Evolutionary conservation across 2,797 vertebrate species (phyloP).

Genomic region (Etheostoma nigrum): DNA sequence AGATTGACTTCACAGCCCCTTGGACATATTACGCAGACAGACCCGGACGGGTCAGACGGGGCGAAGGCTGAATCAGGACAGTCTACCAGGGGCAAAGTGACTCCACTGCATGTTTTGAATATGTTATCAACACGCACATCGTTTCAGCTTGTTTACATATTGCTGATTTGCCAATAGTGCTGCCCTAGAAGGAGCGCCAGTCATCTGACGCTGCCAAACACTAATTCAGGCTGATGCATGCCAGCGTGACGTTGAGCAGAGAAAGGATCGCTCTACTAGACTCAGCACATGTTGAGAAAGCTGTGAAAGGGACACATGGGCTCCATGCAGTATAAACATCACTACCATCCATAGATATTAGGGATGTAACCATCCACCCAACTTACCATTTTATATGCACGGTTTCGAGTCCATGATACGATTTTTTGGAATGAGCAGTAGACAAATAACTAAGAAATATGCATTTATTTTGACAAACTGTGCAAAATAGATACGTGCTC

Average conservation of each 20-base stretch:
- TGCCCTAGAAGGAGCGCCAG: neutral
- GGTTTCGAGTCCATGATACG: too few relatives aligned
- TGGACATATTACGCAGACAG: constrained; percentile 16
- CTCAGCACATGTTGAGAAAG: neutral
- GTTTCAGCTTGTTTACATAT: neutral
- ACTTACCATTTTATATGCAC: too few relatives aligned
- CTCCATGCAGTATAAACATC: constrained; percentile 1
- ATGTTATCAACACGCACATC: neutral
- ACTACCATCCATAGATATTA: too few relatives aligned
- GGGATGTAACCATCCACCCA: too few relatives aligned
- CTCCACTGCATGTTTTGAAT: neutral
- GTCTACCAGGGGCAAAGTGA: neutral
- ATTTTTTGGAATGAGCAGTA: too few relatives aligned
- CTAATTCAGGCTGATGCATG: neutral
- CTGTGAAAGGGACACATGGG: constrained; percentile 6
- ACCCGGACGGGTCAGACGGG: constrained; percentile 27
- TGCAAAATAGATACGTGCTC: too few relatives aligned
- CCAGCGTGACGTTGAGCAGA: neutral
- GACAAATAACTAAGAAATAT: too few relatives aligned
- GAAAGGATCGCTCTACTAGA: constrained; percentile 2
- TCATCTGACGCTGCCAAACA: constrained; percentile 1
- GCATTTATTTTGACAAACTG: too few relatives aligned
- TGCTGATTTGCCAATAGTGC: neutral
- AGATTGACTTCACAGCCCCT: constrained; percentile 12
- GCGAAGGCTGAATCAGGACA: neutral